Percentiles rank a stretch among this genome's conserved stretches.
These are phyloP conservation scores for Lycophotia porphyrea DNA, from an alignment of 2,888 invertebrate species.

Conservation along the genomic window DNA sequence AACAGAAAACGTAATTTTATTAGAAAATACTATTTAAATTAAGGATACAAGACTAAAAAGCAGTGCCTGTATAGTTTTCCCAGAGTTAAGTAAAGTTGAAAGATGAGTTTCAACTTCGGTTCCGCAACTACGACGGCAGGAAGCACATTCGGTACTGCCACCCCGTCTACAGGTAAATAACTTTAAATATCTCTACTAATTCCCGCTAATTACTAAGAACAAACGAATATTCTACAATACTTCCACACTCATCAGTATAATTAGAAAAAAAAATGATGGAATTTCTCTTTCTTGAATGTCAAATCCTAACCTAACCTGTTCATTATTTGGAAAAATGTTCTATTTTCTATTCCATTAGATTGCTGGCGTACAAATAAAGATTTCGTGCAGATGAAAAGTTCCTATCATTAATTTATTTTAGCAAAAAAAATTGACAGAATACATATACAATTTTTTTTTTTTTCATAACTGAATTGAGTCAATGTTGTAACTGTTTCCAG, in stretches of 20 bases:
- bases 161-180: constrained; percentile 79
- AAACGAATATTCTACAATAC: not conserved
- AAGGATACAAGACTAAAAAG: not conserved
- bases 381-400: not conserved
- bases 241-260: too few relatives aligned
- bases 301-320: constrained; percentile 54
- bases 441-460: not conserved
- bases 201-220: constrained; percentile 9
- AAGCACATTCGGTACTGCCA: constrained; percentile 80
- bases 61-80: constrained; percentile 22
- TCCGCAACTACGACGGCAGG: constrained; percentile 78
- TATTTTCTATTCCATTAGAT: not conserved
- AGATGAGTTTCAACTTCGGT: constrained; percentile 83
- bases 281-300: not conserved
- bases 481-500: constrained; percentile 4
- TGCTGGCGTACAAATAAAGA: not conserved
- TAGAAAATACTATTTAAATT: constrained; percentile 29
- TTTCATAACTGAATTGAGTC: too few relatives aligned
- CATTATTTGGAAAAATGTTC: not conserved
- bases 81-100: constrained; percentile 40
- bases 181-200: not conserved
- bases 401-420: not conserved
- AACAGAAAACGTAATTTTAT: constrained; percentile 50
- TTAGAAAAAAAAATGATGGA: not conserved
- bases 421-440: too few relatives aligned